Conservation (phyloP, 2,113 vertebrate genomes). For the Vidua macroura region DNA sequence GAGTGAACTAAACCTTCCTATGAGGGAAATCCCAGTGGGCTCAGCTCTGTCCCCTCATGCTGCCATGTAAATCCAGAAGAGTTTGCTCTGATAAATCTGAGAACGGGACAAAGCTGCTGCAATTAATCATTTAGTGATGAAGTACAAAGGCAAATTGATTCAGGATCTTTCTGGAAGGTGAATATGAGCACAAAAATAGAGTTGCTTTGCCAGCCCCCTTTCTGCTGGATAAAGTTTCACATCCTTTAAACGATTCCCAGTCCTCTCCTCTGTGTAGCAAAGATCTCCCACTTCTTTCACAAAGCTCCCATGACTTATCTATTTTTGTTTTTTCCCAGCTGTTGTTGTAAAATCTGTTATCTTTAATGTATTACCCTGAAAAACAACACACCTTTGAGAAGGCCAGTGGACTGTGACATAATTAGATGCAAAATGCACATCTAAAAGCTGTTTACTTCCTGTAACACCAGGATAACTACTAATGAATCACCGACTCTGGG, state of each 20-base stretch:
- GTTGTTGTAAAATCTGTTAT: slow-evolving; percentile 66
- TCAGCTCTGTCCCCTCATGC: not conserved
- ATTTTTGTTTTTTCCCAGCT: slow-evolving; percentile 43
- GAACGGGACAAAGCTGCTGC: not conserved
- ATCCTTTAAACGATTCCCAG: not conserved
- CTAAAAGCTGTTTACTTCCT: slow-evolving; percentile 66
- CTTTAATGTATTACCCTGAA: slow-evolving; percentile 67
- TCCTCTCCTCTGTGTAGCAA: not conserved
- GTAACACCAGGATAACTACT: slow-evolving; percentile 67
- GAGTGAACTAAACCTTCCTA: not conserved
- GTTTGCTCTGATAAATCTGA: not conserved
- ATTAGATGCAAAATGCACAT: slow-evolving; percentile 56
- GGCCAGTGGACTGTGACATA: slow-evolving; percentile 53
- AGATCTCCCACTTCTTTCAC: not conserved
- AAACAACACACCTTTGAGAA: slow-evolving; percentile 62
- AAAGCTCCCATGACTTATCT: not conserved
- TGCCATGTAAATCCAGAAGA: not conserved
- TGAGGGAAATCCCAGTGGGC: not conserved
- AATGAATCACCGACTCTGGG: slow-evolving; percentile 53
- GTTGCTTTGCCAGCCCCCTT: not conserved
- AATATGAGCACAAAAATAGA: not conserved
- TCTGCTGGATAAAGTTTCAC: slow-evolving; percentile 22
- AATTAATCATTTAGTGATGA: not conserved
- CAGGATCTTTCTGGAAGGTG: not conserved
- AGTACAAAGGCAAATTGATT: not conserved